Conservation (phyloP, 2,113 vertebrate species). For the Hystrix cristata region DNA sequence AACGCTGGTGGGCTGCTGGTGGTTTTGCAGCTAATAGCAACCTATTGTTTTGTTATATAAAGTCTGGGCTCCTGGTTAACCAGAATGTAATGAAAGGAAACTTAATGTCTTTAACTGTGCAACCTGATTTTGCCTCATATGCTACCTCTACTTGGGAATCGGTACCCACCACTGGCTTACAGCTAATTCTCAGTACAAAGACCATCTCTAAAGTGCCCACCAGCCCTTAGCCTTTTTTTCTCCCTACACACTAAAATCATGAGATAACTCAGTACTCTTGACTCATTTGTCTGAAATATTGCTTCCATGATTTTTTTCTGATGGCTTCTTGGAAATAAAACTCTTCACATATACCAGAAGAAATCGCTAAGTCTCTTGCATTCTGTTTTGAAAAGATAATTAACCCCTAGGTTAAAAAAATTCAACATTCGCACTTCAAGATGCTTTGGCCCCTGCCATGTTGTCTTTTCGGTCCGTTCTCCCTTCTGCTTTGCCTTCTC, state of each 20-base stretch:
- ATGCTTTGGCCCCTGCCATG: background rate
- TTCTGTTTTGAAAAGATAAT: slow-evolving; percentile 54
- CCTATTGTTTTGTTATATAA: background rate
- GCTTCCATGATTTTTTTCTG: background rate
- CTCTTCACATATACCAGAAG: background rate
- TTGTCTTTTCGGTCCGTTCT: slow-evolving; percentile 15
- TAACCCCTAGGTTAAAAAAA: slow-evolving; percentile 11
- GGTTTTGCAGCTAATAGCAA: background rate
- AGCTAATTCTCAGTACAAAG: background rate
- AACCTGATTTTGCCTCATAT: background rate
- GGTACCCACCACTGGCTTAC: background rate
- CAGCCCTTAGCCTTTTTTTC: background rate
- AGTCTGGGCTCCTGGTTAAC: background rate
- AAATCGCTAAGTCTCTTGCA: slow-evolving; percentile 23
- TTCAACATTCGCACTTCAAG: slow-evolving; percentile 28
- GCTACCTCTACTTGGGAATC: background rate
- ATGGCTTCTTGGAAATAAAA: background rate
- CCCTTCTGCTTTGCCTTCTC: slow-evolving; percentile 75
- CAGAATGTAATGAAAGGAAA: background rate
- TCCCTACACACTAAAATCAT: background rate
- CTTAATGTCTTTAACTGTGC: background rate
- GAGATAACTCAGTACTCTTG: background rate
- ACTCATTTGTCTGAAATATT: background rate
- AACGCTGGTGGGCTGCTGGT: background rate
- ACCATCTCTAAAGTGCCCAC: background rate